Conservation (phyloP, 2,888 invertebrate species). For the Ormyrus nitidulus region DNA sequence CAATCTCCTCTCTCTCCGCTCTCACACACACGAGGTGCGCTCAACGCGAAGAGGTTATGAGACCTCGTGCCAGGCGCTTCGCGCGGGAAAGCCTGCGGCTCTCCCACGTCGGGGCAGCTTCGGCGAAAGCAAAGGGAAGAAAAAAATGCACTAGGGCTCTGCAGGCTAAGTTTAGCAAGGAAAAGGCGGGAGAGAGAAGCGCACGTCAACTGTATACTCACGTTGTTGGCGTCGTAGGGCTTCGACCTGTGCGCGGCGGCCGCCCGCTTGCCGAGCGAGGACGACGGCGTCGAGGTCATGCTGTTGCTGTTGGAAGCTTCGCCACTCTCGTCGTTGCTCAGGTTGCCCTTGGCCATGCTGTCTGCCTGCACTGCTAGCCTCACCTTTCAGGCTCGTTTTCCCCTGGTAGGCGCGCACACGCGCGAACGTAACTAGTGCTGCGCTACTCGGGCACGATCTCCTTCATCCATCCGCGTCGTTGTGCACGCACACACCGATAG, state of each 20-base stretch:
- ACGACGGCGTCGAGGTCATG: conserved; percentile 27
- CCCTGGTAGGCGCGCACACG: no score
- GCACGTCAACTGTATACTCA: conserved; percentile 69
- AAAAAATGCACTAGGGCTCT: background rate
- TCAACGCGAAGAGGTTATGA: conserved; percentile 45
- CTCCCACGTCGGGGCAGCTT: no score
- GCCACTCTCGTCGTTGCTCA: background rate
- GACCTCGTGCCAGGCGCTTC: conserved; percentile 4
- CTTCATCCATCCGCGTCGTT: no score
- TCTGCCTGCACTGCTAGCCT: no score
- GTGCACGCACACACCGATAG: no score
- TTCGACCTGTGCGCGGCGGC: conserved; percentile 63
- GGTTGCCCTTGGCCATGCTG: conserved; percentile 33
- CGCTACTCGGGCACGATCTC: no score
- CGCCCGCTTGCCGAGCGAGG: background rate
- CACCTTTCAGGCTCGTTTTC: no score
- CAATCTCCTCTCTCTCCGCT: background rate
- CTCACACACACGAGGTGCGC: conserved; percentile 38
- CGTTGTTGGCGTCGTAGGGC: conserved; percentile 76
- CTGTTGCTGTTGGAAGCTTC: conserved; percentile 15
- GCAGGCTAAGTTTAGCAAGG: conserved; percentile 8
- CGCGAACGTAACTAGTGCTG: no score
- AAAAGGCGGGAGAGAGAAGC: conserved; percentile 37
- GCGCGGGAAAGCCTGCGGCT: no score
- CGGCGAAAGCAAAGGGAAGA: background rate